Percentiles rank a stretch among this genome's conserved stretches.
phyloP scores from a whole-genome alignment of 2,797 vertebrate genomes.

The Sus cebifrons region DNA sequence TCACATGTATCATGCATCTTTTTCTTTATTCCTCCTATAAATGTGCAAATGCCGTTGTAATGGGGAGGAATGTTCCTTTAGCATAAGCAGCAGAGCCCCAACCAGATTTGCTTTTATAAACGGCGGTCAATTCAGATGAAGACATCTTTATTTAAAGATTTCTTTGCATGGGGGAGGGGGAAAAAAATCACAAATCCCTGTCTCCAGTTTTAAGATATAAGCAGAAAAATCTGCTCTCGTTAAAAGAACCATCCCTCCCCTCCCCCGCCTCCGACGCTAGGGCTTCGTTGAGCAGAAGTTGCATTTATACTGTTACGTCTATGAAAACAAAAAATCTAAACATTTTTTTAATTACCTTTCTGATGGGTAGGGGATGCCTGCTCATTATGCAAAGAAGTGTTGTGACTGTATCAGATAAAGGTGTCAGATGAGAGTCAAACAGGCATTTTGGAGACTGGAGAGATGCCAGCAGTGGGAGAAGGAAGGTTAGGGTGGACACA shows the following conservation, averaged over 20 bases:
- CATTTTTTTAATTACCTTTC: slow-evolving; percentile 89
- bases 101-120: slow-evolving; percentile 85
- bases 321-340: slow-evolving; percentile 87
- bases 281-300: slow-evolving; percentile 90
- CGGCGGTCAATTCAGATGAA: slow-evolving; percentile 86
- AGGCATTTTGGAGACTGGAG: slow-evolving; percentile 83
- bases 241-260: slow-evolving; percentile 54
- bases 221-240: slow-evolving; percentile 75
- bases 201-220: slow-evolving; percentile 67
- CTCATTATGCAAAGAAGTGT: slow-evolving; percentile 81
- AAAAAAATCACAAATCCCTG: slow-evolving; percentile 55
- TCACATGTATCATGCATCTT: slow-evolving; percentile 84
- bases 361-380: slow-evolving; percentile 75
- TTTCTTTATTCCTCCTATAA: slow-evolving; percentile 88
- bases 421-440: slow-evolving; percentile 81
- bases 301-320: slow-evolving; percentile 85
- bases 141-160: slow-evolving; percentile 89
- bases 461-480: slow-evolving; percentile 70
- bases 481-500: slow-evolving; percentile 87
- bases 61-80: slow-evolving; percentile 83
- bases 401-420: slow-evolving; percentile 82
- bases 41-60: slow-evolving; percentile 89
- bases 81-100: slow-evolving; percentile 81
- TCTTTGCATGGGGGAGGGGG: slow-evolving; percentile 72
- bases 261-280: slow-evolving; percentile 68